These are phyloP conservation scores for Glyptemys insculpta DNA, from an alignment of 2,797 vertebrate species.

Conservation along the genomic window DNA sequence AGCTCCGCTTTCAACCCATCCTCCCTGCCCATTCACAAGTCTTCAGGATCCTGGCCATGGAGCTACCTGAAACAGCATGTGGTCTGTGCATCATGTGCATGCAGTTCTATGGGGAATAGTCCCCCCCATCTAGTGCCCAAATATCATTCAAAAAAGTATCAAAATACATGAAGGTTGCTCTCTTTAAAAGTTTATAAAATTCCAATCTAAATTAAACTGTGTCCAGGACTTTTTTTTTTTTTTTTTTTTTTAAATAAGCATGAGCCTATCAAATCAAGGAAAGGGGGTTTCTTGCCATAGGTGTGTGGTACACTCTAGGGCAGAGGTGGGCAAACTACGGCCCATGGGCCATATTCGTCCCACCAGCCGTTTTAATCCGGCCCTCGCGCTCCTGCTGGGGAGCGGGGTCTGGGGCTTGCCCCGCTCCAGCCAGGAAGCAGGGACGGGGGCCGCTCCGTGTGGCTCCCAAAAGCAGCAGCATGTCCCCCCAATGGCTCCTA, in stretches of 20 bases:
- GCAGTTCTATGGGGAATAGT: background rate
- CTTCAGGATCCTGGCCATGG: background rate
- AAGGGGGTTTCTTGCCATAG: background rate
- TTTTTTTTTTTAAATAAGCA: background rate
- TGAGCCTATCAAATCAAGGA: background rate
- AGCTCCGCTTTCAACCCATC: background rate
- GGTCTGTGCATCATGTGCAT: background rate
- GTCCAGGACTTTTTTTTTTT: background rate
- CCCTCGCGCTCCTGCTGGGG: no score
- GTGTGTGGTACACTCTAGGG: background rate
- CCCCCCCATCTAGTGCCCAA: background rate
- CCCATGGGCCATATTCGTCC: no score
- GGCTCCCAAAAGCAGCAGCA: no score
- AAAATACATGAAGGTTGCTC: background rate
- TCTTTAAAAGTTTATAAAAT: background rate
- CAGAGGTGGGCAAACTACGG: no score
- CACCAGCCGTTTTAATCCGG: no score
- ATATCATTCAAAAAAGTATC: background rate
- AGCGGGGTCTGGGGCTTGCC: no score
- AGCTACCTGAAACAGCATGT: background rate
- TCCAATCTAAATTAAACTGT: background rate
- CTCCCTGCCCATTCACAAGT: background rate
- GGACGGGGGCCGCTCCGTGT: no score
- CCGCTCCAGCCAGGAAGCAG: no score
- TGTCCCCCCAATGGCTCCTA: no score